Conservation (phyloP, 2,888 invertebrate species). For the Leucophenga maculata region DNA sequence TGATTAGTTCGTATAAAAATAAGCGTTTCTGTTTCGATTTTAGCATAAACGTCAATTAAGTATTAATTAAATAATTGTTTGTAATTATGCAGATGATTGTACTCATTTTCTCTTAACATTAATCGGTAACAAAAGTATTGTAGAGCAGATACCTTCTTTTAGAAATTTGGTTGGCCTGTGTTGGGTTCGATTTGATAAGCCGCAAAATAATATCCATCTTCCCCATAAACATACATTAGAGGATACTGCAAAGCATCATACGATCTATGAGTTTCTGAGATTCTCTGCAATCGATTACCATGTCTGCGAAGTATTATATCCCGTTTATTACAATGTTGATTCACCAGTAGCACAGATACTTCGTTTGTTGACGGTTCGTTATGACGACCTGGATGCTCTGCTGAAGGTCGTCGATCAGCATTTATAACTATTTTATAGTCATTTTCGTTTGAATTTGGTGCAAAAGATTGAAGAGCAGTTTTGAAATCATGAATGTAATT, state of each 20-base stretch:
- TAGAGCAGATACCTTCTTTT: neutral
- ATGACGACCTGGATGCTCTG: neutral
- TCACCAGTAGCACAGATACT: neutral
- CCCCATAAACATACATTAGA: neutral
- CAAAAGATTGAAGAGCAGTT: too few species aligned
- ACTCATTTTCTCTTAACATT: neutral
- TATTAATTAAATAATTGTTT: neutral
- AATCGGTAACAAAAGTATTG: neutral
- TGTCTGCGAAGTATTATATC: neutral
- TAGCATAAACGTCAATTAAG: neutral
- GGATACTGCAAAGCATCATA: neutral
- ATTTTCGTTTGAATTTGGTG: too few species aligned
- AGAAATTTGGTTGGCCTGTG: neutral
- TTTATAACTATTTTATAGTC: too few species aligned
- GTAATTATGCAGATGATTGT: neutral
- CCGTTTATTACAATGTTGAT: neutral
- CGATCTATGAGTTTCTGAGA: neutral
- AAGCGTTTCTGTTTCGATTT: neutral
- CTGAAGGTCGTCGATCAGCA: too few species aligned
- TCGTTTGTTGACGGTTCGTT: neutral
- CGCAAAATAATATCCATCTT: neutral
- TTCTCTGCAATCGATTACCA: neutral
- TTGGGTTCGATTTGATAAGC: neutral
- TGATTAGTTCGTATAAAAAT: neutral
- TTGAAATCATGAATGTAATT: too few species aligned